Evolutionary conservation across 1,140 invertebrate species (phyloP), one percentile per base, ranked within the genome.

Genomic region (Drosophila novamexicana): DNA sequence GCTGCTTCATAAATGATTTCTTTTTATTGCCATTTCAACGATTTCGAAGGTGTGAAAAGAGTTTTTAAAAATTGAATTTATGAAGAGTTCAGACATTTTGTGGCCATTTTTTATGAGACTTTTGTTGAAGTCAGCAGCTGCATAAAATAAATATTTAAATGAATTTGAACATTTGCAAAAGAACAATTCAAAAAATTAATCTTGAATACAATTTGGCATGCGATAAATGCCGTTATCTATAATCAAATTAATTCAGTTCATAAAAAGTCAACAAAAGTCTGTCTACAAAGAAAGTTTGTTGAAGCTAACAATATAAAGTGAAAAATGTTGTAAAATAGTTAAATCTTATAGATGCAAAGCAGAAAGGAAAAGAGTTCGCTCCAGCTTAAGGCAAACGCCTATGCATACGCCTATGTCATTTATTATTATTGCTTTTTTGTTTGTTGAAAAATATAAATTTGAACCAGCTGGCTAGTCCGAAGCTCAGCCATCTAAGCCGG

Each of bases 1-100:
- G n/a, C 50, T 10, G 32, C 52, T 40, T 12, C n/a, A 53, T 42
- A 52, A 52, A 5, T 52, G 16, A 53, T 40, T 40, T 52, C n/a
- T 34, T 39, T 44, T n/a, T 22, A 37, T 42, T 37, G n/a, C n/a
- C 29, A 53, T 64, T 64, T 42, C 36, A 64, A 40, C 61, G 42
- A 58, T 47, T 45, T 36, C 10, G 3, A 37, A 52, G 14, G 47
- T 72, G 47, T 66, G 39, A 72, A 66, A 58, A 59, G 47, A 54
- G 50, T 16, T 54, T 53, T 56, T 32, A 22, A 8, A 42, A 39
- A 61, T 44, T 14, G n/a, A 6, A 29, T 29, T 8, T 37, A n/a
- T 53, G 10, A 1, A 9, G 34, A 45, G 22, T 22, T 22, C n/a
- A n/a, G n/a, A 54, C 29, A 34, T 29, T 7, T 45, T 16, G 44